A percentile compares a stretch with the other conserved stretches of the same genome.
Evolutionary conservation across 2,113 vertebrate species (phyloP).

Genomic region (Carassius auratus): DNA sequence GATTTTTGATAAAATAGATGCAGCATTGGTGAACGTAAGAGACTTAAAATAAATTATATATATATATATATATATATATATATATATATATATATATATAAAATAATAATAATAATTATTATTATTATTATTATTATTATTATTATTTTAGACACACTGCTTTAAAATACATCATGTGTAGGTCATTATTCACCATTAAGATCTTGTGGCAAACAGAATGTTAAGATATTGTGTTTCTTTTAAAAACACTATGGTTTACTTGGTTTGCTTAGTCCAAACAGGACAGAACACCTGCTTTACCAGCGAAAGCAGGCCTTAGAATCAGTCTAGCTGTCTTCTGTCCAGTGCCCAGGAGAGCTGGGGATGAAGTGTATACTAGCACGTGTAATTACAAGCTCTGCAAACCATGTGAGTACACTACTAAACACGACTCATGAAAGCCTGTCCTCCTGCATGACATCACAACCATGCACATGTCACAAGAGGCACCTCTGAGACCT

Average conservation of each 20-base stretch:
- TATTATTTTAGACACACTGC: too few relatives aligned
- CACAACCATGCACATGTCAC: constrained; percentile 47
- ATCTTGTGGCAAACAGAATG: too few relatives aligned
- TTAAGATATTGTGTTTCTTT: too few relatives aligned
- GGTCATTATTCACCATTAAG: too few relatives aligned
- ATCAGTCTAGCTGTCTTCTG: constrained; percentile 14
- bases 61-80: too few relatives aligned
- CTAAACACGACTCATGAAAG: constrained; percentile 35
- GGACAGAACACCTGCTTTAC: neutral
- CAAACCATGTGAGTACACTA: constrained; percentile 32
- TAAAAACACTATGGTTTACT: neutral
- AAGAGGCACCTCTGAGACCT: constrained; percentile 56
- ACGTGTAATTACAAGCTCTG: constrained; percentile 42
- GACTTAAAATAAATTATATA: too few relatives aligned
- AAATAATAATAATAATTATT: too few relatives aligned
- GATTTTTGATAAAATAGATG: too few relatives aligned
- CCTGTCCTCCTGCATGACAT: constrained; percentile 47
- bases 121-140: too few relatives aligned
- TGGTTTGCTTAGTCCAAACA: neutral
- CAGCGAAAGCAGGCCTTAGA: neutral
- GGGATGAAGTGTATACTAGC: constrained; percentile 33
- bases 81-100: too few relatives aligned
- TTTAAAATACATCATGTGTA: too few relatives aligned
- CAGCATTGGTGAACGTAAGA: too few relatives aligned
- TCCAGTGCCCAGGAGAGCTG: constrained; percentile 50